Evolutionary conservation across 2,113 vertebrate genomes (phyloP), one percentile per base, ranked within the genome.

Genomic region (Parotia lawesii): DNA sequence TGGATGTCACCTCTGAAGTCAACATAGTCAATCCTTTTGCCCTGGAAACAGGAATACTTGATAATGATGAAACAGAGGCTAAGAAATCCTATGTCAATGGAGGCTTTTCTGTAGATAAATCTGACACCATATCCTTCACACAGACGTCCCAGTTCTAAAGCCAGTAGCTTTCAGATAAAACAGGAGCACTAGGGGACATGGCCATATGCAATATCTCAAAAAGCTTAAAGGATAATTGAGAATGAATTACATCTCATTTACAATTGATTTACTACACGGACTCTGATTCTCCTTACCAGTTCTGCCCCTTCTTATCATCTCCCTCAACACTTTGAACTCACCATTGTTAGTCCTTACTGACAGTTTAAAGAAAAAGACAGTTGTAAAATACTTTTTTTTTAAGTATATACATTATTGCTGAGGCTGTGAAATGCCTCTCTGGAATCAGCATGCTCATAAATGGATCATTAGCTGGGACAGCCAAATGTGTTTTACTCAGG

Each of bases 131-230:
- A 97, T 99, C 99, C 20, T 99, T 99, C 89, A 99, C 99, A 3
- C 99, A 99, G 95, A 99, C 99, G 65, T 99, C 99, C 47, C 99
- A 99, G 97, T 99, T 99, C 97, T 99, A 98, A 97, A 87, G 40
- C 35, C 80, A 80, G 64, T 37, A 86, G 65, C 74, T 94, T 91
- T 90, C 58, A 60, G 24, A 57, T 78, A 47, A 69, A 92, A 85
- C 31, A 75, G 56, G 81, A 87, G 42, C 57, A 69, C 58, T 85
- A 81, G 87, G 93, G 81, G 75, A 95, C 70, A 53, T 71, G 87
- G 77, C 77, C 86, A 75, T 51, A 44, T 86, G 77, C 93, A 95
- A 73, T 92, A 93, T 93, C 86, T 95, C 66, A 92, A 84, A 70
- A 86, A 95, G 80, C 37, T 79, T 88, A 95, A 92, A 87, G 72